A percentile compares a stretch with the other conserved stretches of the same genome.
Evolutionary conservation across 1,140 invertebrate genomes (phyloP).

Genomic region (Daktulosphaira vitifoliae): DNA sequence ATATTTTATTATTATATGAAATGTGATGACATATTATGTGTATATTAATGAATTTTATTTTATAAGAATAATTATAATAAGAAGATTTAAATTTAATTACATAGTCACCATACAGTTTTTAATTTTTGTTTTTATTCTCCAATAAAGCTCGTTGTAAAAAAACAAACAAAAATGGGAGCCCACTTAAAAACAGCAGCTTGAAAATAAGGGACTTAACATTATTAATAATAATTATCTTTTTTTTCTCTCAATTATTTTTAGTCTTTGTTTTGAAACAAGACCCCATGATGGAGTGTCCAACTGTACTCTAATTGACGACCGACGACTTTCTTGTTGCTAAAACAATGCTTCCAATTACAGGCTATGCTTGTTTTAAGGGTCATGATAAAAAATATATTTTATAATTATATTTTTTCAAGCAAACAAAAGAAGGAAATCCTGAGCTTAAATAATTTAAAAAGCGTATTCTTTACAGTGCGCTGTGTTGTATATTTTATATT

Average conservation of each 20-base stretch:
- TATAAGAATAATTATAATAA: too few relatives aligned
- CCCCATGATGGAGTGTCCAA: slow-evolving; percentile 29
- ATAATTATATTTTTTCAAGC: slow-evolving; percentile 27
- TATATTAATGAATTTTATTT: too few relatives aligned
- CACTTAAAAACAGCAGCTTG: background rate
- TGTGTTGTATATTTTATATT: too few relatives aligned
- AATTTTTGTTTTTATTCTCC: too few relatives aligned
- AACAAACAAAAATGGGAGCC: too few relatives aligned
- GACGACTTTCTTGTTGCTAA: slow-evolving; percentile 18
- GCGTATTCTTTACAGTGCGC: too few relatives aligned
- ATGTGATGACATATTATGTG: too few relatives aligned
- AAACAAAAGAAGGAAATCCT: slow-evolving; percentile 16
- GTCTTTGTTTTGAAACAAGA: background rate
- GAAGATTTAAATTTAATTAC: too few relatives aligned
- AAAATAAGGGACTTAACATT: slow-evolving; percentile 1
- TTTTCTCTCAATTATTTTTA: background rate
- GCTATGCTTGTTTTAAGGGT: slow-evolving; percentile 22
- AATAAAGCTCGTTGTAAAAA: too few relatives aligned
- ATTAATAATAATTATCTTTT: slow-evolving; percentile 22
- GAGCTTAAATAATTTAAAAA: slow-evolving; percentile 29
- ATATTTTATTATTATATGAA: too few relatives aligned
- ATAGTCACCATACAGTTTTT: too few relatives aligned
- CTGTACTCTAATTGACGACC: slow-evolving; percentile 24
- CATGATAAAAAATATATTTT: slow-evolving; percentile 7
- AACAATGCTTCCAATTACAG: slow-evolving; percentile 31